Conservation (phyloP, 2,888 invertebrate species). For the Chrysolina americana region DNA sequence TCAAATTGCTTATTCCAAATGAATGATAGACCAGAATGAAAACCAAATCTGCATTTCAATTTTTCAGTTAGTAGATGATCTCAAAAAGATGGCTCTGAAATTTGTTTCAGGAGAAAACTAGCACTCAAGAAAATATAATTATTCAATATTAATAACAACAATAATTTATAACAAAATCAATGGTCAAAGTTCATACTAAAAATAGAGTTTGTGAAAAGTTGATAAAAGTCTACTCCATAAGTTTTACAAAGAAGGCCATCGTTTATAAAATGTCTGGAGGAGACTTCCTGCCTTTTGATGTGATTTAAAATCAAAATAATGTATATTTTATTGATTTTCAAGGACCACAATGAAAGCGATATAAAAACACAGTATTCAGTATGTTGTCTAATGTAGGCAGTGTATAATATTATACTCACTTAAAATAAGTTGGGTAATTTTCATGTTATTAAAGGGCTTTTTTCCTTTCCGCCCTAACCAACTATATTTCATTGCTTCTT, state of each 20-base stretch:
- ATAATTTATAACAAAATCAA: too few species aligned
- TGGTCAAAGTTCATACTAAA: too few species aligned
- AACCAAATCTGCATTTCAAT: not conserved
- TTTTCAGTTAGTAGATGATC: not conserved
- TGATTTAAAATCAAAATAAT: not conserved
- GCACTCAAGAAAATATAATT: too few species aligned
- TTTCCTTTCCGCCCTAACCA: slow-evolving; percentile 21
- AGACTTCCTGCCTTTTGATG: not conserved
- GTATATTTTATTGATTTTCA: too few species aligned
- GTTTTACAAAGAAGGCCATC: too few species aligned
- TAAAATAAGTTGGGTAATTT: slow-evolving; percentile 8
- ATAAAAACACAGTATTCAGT: not conserved
- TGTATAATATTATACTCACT: slow-evolving; percentile 12
- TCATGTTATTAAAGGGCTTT: slow-evolving; percentile 11
- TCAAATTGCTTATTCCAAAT: not conserved
- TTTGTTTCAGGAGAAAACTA: not conserved
- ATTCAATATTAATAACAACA: too few species aligned
- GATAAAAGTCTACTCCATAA: too few species aligned
- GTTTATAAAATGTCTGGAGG: too few species aligned
- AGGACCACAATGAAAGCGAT: too few species aligned
- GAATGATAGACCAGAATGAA: not conserved
- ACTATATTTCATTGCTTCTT: slow-evolving; percentile 17
- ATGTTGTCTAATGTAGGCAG: not conserved
- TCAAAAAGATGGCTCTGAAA: not conserved
- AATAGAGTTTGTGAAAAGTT: too few species aligned